A percentile compares a stretch with the other conserved stretches of the same genome.
These are phyloP conservation scores for Callipepla californica DNA, from an alignment of 2,113 vertebrate genomes.

Conservation along the genomic window DNA sequence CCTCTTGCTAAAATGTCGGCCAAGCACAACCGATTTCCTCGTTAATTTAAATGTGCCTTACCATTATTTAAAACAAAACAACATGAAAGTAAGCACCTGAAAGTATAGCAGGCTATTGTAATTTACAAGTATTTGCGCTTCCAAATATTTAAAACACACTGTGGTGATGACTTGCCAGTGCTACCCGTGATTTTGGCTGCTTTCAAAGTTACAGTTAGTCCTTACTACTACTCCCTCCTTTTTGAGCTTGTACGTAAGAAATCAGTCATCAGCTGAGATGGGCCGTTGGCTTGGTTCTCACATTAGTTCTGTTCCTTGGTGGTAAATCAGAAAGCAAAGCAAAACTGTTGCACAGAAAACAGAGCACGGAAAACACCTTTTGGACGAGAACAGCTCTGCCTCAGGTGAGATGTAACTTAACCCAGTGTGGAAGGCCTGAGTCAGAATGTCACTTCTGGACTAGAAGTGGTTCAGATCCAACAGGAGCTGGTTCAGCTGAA, in stretches of 20 bases:
- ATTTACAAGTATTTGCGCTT: constrained; percentile 37
- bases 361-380: background rate
- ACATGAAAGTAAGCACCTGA: background rate
- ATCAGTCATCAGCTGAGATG: constrained; percentile 5
- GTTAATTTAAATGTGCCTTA: constrained; percentile 1
- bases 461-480: background rate
- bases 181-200: background rate
- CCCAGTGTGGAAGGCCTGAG: background rate
- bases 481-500: background rate
- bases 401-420: background rate
- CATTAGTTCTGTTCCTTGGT: background rate
- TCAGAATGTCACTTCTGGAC: background rate
- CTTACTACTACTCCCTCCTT: constrained; percentile 12
- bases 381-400: background rate
- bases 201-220: background rate
- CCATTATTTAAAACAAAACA: background rate
- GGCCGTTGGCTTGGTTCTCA: background rate
- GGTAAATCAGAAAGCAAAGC: constrained; percentile 26
- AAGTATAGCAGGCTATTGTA: constrained; percentile 32
- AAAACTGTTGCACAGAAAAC: background rate
- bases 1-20: constrained; percentile 24
- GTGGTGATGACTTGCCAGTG: background rate
- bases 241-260: background rate
- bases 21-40: background rate
- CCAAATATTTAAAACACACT: constrained; percentile 1